Base-by-base conservation (phyloP, 2,113 vertebrate species). In the Cyprinodon variegatus region DNA sequence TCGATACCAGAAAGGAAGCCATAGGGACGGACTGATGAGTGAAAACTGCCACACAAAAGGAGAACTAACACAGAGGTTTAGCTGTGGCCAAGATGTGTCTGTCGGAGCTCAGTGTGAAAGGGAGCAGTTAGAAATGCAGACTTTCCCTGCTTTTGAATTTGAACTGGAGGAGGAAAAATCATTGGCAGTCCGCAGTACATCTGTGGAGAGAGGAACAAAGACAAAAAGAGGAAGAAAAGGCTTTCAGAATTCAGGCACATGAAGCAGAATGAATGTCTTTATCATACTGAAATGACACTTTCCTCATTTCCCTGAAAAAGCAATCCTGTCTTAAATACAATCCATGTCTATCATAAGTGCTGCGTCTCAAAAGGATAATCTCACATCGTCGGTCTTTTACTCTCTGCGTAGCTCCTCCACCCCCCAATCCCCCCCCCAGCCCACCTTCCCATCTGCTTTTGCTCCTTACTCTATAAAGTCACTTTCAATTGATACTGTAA, bases 1-100 rank as follows among this genome's bases (percentile, higher is more conserved):
- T 90, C 65, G 94, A 96, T 76, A 92, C 79, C 5, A 97, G 89
- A 65, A 96, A 89, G 89, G 93, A 94, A 87, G 95, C 95, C 96
- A 97, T 98, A 93, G 67, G 73, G 67, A 77, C 10, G 48, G 65
- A 68, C 38, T 66, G 53, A 65, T 74, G 64, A 70, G 37, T 38
- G 43, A 13, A 53, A 43, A 70, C 15, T 38, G 68, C 70, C 57
- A 48, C 73, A 71, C 48, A 69, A 39, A n/a, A 53, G n/a, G 22
- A 69, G 59, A 48, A 66, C 60, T 40, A 48, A 70, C 40, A 71
- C 64, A 61, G 68, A 20, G 73, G 80, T 73, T 88, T 87, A 93
- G 80, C 81, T 72, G 74, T 61, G 61, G 83, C 69, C 53, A n/a
- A 78, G 77, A 77, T 69, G 79, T 82, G 82, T 79, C 81, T 88